Evolutionary conservation across 92 coral and sea anemone species (phyloP), one percentile per base, ranked within the genome.

Genomic region (Epizoanthus stellaris): DNA sequence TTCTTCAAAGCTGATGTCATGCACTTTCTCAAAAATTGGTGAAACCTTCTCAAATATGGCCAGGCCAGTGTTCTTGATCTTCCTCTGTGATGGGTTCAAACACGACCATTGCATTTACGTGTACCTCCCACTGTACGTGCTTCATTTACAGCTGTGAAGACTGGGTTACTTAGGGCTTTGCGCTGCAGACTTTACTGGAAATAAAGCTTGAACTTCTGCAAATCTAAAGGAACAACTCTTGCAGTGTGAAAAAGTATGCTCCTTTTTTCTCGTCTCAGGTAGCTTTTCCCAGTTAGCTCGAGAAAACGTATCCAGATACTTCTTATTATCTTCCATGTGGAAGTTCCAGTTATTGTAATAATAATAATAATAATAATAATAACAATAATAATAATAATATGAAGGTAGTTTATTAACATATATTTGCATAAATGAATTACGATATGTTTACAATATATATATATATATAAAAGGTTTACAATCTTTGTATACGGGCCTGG

Each of bases 221-320:
- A 42, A 49, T 63, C 93, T 23, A 14, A 88, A 10, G 0, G 88
- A 87, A 76, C 91, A 90, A 65, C 88, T 73, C 20, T 84, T 82
- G 57, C 91, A 90, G 43, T 90, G 54, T 11, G 3, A 16, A 62
- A 87, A 84, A 6, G 82, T 52, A 20, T 87, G 93, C 19, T 91
- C 91, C 5, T 84, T 54, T 49, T 88, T 83, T 43, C 87, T 11
- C 0, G 52, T 84, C 15, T 42, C 34, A 10, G 84, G 61, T 11
- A 91, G 67, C 34, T 68, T 25, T 13, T 53, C 67, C 93, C 93
- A 90, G 65, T 67, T 84, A n/a, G 73, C 80, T 5, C 67, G 43
- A n/a, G 89, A 91, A 38, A 90, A 91, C 5, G 84, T 88, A 5
- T 76, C 89, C 21, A 91, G 67, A 67, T 82, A 91, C 73, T 77